A percentile compares a stretch with the other conserved stretches of the same genome.
These are phyloP conservation scores for Amiota mariae DNA, from an alignment of 2,888 invertebrate species.

Conservation along the genomic window DNA sequence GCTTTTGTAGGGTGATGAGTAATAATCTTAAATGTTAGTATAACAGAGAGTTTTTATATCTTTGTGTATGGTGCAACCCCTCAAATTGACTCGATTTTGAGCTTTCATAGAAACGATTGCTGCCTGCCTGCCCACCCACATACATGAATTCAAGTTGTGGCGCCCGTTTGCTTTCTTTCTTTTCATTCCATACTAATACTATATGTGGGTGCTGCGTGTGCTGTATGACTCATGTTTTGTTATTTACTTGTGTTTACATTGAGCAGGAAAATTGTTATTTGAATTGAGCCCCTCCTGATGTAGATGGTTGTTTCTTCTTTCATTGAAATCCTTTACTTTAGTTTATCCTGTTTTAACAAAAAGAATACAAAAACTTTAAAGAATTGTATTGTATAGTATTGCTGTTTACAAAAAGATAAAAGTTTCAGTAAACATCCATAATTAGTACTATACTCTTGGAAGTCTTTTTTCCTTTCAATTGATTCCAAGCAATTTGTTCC, in stretches of 20 bases:
- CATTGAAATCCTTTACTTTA: not conserved
- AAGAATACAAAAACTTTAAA: no score
- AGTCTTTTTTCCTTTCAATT: not conserved
- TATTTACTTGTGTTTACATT: slow-evolving; percentile 9
- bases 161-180: not conserved
- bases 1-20: slow-evolving; percentile 10
- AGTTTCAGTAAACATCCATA: no score
- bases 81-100: no score
- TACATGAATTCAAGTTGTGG: not conserved
- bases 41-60: no score
- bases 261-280: not conserved
- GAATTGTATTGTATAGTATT: no score
- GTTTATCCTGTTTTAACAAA: not conserved
- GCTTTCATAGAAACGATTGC: no score
- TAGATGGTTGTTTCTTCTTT: slow-evolving; percentile 4
- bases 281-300: not conserved
- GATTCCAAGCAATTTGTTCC: no score
- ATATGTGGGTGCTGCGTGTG: not conserved
- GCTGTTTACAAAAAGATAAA: no score
- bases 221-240: slow-evolving; percentile 22
- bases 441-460: not conserved
- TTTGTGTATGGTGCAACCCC: no score
- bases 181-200: no score
- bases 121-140: not conserved
- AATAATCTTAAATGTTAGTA: slow-evolving; percentile 5